phyloP scores from a whole-genome alignment of 1,140 invertebrate genomes.

The Drosophila mayri region DNA sequence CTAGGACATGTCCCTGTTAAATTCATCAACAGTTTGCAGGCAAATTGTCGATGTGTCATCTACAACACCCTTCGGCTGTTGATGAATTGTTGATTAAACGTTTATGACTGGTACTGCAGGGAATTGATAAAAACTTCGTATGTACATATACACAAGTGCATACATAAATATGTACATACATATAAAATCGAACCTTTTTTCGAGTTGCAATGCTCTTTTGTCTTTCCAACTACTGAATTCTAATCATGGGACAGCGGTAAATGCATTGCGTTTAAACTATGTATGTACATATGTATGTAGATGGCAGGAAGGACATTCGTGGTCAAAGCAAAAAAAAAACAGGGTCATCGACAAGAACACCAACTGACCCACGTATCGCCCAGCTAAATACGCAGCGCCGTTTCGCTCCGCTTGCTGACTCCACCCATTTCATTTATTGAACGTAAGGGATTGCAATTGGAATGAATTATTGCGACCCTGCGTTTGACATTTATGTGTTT shows the following conservation, averaged over 20 bases:
- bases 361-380: neutral
- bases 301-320: constrained; percentile 1
- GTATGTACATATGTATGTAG: too few relatives aligned
- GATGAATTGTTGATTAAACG: too few relatives aligned
- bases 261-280: neutral
- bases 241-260: neutral
- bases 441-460: constrained; percentile 39
- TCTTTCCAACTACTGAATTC: neutral
- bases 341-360: neutral
- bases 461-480: constrained; percentile 65
- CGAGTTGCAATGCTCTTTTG: too few relatives aligned
- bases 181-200: too few relatives aligned
- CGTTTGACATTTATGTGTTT: constrained; percentile 69
- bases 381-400: neutral
- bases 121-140: too few relatives aligned
- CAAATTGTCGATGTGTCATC: too few relatives aligned
- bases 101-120: too few relatives aligned
- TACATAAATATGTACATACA: too few relatives aligned
- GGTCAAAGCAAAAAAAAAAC: constrained; percentile 25
- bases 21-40: too few relatives aligned
- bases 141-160: too few relatives aligned
- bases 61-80: too few relatives aligned
- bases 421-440: constrained; percentile 46
- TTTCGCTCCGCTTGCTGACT: neutral
- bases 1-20: too few relatives aligned